Evolutionary conservation across 2,797 vertebrate species (phyloP), one percentile per base, ranked within the genome.

Genomic region (Anniella stebbinsi): DNA sequence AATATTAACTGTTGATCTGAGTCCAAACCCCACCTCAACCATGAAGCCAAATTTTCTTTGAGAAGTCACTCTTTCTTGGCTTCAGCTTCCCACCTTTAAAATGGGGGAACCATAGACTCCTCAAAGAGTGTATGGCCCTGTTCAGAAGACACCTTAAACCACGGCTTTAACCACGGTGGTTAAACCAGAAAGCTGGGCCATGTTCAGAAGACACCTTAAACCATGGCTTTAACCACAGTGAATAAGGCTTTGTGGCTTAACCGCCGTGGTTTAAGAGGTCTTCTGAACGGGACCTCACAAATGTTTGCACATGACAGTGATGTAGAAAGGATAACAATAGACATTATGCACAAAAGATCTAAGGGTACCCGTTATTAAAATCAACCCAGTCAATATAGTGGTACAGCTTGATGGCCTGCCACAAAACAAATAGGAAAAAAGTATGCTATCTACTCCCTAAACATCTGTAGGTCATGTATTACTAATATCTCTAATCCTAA

Each of bases 321-420:
- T 67, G 75, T 89, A 94, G 87, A 85, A 85, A n/a, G 1, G 13
- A 30, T 13, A 83, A 66, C 1, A 67, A 83, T 23, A 30, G 12
- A 66, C 11, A 9, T 72, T 33, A 28, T 70, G 30, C 18, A 36
- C 8, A 10, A 38, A n/a, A 72, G 23, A 3, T 51, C 23, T 36
- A 51, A 87, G 89, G 0, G 0, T 91, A 84, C 96, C 80, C 89
- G 93, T 92, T 95, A 92, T 89, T 94, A 96, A 93, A 96, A 96
- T 94, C 90, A 96, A 95, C 80, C 90, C 80, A 93, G 48, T 91
- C 93, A 90, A 94, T 87, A 92, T 38, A 92, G 80, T 2, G 45
- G 88, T 91, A 95, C 93, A 69, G 51, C 92, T 86, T 91, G 87
- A 91, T 95, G 94, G 92, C 90, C 91, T 63, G 57, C 93, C 88